Evolutionary conservation across 2,888 invertebrate species (phyloP).

Genomic region (Drosophila borborema): DNA sequence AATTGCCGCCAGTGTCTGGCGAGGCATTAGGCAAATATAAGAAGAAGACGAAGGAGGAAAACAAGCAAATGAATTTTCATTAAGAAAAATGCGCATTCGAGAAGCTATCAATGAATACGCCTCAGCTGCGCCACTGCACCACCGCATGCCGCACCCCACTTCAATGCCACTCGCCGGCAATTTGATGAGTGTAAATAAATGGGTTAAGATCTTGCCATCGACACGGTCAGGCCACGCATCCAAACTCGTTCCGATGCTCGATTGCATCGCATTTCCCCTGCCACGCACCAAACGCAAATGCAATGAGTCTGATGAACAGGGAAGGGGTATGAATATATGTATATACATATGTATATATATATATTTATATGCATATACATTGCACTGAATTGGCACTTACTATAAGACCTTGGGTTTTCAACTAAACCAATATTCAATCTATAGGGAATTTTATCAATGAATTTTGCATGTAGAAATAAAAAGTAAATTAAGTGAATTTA

Average conservation of each 20-base stretch:
- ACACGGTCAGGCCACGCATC: slow-evolving; percentile 26
- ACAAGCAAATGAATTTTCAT: slow-evolving; percentile 50
- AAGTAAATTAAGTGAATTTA: not conserved
- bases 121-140: not conserved
- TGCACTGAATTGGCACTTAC: not conserved
- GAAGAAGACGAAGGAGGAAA: not conserved
- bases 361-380: not conserved
- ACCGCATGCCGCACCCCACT: not conserved
- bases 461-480: not conserved
- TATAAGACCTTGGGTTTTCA: not conserved
- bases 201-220: slow-evolving; percentile 34
- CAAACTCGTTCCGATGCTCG: slow-evolving; percentile 15
- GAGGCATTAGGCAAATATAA: not conserved
- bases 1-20: slow-evolving; percentile 25
- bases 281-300: slow-evolving; percentile 7
- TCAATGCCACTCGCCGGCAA: slow-evolving; percentile 29
- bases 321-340: not conserved
- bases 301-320: not conserved
- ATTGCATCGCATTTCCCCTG: slow-evolving; percentile 37
- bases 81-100: slow-evolving; percentile 49
- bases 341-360: not conserved
- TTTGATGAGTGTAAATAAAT: slow-evolving; percentile 44
- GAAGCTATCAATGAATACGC: slow-evolving; percentile 49
- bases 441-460: not conserved
- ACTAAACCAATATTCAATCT: not conserved